Conservation (phyloP, 2,113 vertebrate species). For the Tetrax tetrax region DNA sequence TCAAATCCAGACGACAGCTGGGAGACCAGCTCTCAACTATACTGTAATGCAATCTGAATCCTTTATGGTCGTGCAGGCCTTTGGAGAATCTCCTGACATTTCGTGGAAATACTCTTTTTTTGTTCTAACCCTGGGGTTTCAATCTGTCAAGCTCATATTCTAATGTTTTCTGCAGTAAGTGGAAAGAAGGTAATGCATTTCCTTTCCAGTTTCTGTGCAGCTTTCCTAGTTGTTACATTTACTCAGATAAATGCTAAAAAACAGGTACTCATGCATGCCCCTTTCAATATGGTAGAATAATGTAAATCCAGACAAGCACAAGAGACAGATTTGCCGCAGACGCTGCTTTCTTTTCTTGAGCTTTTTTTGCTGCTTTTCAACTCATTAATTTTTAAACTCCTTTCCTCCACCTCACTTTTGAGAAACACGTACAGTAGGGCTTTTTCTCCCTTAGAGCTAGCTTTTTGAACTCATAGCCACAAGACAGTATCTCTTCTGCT, state of each 20-base stretch:
- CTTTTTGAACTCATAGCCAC: fast-evolving
- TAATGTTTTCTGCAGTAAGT: background rate
- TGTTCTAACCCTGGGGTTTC: background rate
- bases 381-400: background rate
- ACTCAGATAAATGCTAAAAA: background rate
- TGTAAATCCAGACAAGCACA: background rate
- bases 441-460: background rate
- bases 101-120: background rate
- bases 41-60: background rate
- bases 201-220: background rate
- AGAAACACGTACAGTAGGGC: fast-evolving
- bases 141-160: background rate
- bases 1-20: background rate
- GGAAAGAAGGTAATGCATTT: background rate
- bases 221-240: background rate
- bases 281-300: background rate
- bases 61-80: background rate
- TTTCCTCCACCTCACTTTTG: background rate
- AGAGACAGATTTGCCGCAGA: background rate
- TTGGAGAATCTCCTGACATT: background rate
- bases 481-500: background rate
- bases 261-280: fast-evolving
- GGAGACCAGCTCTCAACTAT: background rate
- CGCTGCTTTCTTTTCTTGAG: background rate
- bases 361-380: background rate